Conservation (phyloP, 2,113 vertebrate genomes). For the Halichoeres trimaculatus region DNA sequence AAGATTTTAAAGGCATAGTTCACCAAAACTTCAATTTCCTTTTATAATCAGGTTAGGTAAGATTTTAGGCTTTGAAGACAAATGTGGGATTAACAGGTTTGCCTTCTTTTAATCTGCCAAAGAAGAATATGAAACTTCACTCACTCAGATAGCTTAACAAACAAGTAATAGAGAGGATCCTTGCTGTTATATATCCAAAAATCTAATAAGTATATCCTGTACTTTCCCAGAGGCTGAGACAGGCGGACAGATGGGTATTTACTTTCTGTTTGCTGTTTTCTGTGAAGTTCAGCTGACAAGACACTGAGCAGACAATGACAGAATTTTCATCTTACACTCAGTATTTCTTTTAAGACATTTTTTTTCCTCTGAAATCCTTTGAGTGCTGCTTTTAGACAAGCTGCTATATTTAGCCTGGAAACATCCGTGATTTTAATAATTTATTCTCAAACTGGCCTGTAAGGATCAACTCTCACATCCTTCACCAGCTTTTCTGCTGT, state of each 20-base stretch:
- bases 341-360: slow-evolving; percentile 49
- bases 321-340: slow-evolving; percentile 47
- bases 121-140: not conserved
- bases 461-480: slow-evolving; percentile 56
- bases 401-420: slow-evolving; percentile 75
- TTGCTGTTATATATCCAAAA: not conserved
- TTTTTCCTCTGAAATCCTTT: slow-evolving; percentile 46
- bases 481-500: slow-evolving; percentile 49
- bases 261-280: slow-evolving; percentile 8
- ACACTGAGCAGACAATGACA: slow-evolving; percentile 50
- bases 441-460: slow-evolving; percentile 61
- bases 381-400: slow-evolving; percentile 63
- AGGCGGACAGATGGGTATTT: slow-evolving; percentile 38
- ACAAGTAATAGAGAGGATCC: not conserved
- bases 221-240: slow-evolving; percentile 18
- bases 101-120: not conserved
- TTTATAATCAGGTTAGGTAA: not conserved
- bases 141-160: not conserved
- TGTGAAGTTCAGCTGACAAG: slow-evolving; percentile 46
- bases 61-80: slow-evolving; percentile 4
- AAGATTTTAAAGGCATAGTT: slow-evolving; percentile 40
- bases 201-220: slow-evolving; percentile 5
- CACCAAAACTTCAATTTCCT: not conserved
- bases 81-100: not conserved
- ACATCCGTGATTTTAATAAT: slow-evolving; percentile 70